Evolutionary conservation across 1,140 invertebrate species (phyloP).

Genomic region (Pogonognathellus flavescens): DNA sequence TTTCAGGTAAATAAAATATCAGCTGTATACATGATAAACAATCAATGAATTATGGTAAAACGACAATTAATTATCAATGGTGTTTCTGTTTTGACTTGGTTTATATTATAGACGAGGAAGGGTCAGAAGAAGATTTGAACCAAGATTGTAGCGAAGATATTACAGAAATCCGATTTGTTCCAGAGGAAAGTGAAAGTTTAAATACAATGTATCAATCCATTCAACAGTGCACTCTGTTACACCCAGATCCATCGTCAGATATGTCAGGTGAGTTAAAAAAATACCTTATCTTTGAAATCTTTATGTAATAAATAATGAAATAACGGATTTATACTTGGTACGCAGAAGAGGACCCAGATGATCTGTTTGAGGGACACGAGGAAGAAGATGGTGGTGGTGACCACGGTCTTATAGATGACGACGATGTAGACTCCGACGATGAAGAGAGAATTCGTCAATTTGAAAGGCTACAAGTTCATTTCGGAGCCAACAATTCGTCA

Average conservation of each 20-base stretch:
- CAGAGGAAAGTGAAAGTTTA: constrained; percentile 55
- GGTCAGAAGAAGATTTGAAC: constrained; percentile 41
- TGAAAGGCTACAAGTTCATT: constrained; percentile 56
- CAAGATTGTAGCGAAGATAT: constrained; percentile 58
- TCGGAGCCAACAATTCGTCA: background rate
- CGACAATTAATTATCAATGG: constrained; percentile 21
- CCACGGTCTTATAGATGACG: constrained; percentile 38
- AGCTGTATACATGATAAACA: no score
- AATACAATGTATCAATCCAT: constrained; percentile 60
- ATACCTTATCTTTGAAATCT: background rate
- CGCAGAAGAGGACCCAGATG: constrained; percentile 48
- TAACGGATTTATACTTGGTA: background rate
- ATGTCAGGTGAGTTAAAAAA: constrained; percentile 43
- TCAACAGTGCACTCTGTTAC: constrained; percentile 63
- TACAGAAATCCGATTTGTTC: constrained; percentile 64
- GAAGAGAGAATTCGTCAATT: constrained; percentile 52
- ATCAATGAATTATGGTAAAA: background rate
- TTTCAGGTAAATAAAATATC: constrained; percentile 8
- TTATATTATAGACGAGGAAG: constrained; percentile 30
- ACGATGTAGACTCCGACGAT: constrained; percentile 26
- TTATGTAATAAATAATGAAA: background rate
- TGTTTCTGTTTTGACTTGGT: background rate
- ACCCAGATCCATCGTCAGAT: constrained; percentile 61
- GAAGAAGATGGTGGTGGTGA: constrained; percentile 29
- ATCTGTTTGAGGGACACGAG: constrained; percentile 43